phyloP scores from a whole-genome alignment of 1,140 invertebrate genomes.

The Glomeris maerens region DNA sequence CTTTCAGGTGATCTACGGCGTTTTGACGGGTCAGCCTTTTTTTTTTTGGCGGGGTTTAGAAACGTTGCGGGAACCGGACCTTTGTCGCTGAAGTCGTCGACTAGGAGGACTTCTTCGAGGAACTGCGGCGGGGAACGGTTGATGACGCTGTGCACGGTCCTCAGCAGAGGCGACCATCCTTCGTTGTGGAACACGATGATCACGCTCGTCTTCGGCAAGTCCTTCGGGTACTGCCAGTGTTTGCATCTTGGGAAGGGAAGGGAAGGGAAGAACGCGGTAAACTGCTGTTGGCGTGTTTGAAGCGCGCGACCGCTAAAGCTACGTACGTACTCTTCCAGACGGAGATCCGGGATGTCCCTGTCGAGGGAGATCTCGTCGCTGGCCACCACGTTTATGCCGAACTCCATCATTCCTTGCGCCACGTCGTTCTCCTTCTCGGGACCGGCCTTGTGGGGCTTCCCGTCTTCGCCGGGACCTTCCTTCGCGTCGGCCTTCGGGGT shows the following conservation, averaged over 20 bases:
- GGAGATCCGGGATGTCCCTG: slow-evolving; percentile 70
- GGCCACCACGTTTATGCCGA: slow-evolving; percentile 93
- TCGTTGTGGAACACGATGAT: slow-evolving; percentile 99
- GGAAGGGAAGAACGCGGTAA: no score
- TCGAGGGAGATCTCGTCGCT: slow-evolving; percentile 83
- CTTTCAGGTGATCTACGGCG: slow-evolving; percentile 62
- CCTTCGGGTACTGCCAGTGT: slow-evolving; percentile 86
- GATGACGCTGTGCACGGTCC: slow-evolving; percentile 93
- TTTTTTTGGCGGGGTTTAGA: no score
- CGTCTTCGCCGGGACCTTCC: slow-evolving; percentile 67
- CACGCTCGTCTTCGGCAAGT: slow-evolving; percentile 79
- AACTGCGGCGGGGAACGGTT: slow-evolving; percentile 78
- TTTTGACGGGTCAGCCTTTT: background rate
- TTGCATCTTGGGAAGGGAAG: slow-evolving; percentile 72
- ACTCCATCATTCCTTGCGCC: slow-evolving; percentile 61
- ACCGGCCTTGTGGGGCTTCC: slow-evolving; percentile 55
- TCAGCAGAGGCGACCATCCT: slow-evolving; percentile 82
- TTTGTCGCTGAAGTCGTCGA: slow-evolving; percentile 96
- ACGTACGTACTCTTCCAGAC: slow-evolving; percentile 65
- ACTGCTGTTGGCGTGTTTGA: no score
- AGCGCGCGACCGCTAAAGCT: no score
- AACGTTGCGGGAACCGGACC: slow-evolving; percentile 31
- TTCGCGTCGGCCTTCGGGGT: slow-evolving; percentile 36
- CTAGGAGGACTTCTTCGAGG: slow-evolving; percentile 88
- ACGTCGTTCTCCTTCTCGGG: slow-evolving; percentile 60